Conservation (phyloP, 1,140 invertebrate genomes). For the Solen grandis region DNA sequence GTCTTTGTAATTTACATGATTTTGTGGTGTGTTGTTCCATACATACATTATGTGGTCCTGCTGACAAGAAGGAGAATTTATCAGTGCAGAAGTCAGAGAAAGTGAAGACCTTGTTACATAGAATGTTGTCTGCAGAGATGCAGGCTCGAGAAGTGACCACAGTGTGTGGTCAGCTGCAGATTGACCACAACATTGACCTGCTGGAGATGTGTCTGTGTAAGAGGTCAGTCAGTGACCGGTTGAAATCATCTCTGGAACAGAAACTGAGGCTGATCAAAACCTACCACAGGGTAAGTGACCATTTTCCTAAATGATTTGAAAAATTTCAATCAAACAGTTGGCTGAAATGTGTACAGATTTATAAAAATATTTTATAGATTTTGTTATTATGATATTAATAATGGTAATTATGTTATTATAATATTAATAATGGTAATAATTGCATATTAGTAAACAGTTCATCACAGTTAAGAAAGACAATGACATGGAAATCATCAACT, state of each 20-base stretch:
- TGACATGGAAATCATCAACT: too few relatives aligned
- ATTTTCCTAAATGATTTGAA: too few relatives aligned
- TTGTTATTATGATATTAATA: too few relatives aligned
- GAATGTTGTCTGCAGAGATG: conserved; percentile 59
- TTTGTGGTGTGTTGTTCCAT: conserved; percentile 70
- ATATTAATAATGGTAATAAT: too few relatives aligned
- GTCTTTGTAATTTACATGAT: conserved; percentile 70
- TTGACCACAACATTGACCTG: conserved; percentile 72
- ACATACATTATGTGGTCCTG: conserved; percentile 41
- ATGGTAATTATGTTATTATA: too few relatives aligned
- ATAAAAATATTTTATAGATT: too few relatives aligned
- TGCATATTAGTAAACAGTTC: too few relatives aligned
- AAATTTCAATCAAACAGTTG: too few relatives aligned
- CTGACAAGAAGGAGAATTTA: conserved; percentile 14
- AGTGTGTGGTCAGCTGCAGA: conserved; percentile 64
- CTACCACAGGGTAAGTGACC: conserved; percentile 69
- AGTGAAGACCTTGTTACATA: conserved; percentile 54
- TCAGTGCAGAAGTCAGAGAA: conserved; percentile 20
- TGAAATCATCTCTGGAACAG: conserved; percentile 55
- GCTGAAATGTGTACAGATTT: too few relatives aligned
- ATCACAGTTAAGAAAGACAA: too few relatives aligned
- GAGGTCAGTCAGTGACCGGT: conserved; percentile 33
- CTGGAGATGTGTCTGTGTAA: conserved; percentile 67
- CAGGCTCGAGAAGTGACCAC: conserved; percentile 70
- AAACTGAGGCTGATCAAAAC: conserved; percentile 68